Percentiles rank a stretch among this genome's conserved stretches.
Evolutionary conservation across 2,113 vertebrate species (phyloP).

Genomic region (Rhinichthys klamathensis): DNA sequence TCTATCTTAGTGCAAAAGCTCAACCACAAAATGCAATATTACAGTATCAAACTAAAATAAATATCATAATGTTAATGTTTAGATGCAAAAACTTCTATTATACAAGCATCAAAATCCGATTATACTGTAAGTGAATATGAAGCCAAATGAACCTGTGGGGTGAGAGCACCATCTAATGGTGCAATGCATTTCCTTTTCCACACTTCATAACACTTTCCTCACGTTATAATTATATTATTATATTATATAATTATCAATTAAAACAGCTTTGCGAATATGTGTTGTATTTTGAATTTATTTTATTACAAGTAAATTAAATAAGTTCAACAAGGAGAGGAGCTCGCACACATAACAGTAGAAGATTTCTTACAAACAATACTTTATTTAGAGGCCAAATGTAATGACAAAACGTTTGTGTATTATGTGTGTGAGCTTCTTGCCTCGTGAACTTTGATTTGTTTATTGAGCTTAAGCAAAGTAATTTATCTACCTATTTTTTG

Average conservation of each 20-base stretch:
- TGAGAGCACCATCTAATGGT: constrained; percentile 49
- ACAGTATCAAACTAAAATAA: neutral
- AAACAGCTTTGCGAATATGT: neutral
- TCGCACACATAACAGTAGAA: too few relatives aligned
- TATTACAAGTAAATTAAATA: neutral
- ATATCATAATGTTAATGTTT: neutral
- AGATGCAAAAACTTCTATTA: neutral
- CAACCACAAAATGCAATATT: neutral
- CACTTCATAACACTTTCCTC: neutral
- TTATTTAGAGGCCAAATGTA: too few relatives aligned
- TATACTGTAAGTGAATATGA: neutral
- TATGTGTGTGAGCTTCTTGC: too few relatives aligned
- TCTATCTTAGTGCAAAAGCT: neutral
- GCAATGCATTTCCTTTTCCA: neutral
- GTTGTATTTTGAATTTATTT: neutral
- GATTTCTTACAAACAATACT: too few relatives aligned
- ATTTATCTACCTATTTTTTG: too few relatives aligned
- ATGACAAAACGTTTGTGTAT: too few relatives aligned
- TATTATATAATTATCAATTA: neutral
- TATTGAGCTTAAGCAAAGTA: too few relatives aligned
- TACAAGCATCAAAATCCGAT: neutral
- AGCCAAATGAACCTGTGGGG: neutral
- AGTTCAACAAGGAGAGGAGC: too few relatives aligned
- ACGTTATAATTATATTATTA: neutral
- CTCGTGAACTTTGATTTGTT: too few relatives aligned